Conservation (phyloP, 2,888 invertebrate genomes). For the Dascillus cervinus region DNA sequence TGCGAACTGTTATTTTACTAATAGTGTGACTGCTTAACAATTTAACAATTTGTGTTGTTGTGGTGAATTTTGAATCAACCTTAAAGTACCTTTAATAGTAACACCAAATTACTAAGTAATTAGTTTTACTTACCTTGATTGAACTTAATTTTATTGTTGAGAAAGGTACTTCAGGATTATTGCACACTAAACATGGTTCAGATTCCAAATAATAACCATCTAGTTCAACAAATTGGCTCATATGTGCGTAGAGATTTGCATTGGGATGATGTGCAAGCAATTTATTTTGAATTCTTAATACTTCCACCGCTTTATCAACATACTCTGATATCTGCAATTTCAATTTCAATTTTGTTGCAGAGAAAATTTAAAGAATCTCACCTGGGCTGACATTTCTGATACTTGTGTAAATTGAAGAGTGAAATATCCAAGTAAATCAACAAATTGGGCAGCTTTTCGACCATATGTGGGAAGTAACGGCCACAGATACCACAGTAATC, state of each 20-base stretch:
- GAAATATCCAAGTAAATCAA: constrained; percentile 92
- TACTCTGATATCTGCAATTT: constrained; percentile 63
- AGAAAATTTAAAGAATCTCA: constrained; percentile 23
- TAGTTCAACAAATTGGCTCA: constrained; percentile 90
- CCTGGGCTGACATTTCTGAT: constrained; percentile 58
- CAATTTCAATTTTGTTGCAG: too few relatives aligned
- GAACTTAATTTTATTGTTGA: constrained; percentile 85
- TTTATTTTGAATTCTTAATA: constrained; percentile 83
- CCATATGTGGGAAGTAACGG: constrained; percentile 84
- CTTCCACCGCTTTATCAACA: constrained; percentile 77
- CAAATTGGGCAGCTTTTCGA: constrained; percentile 91
- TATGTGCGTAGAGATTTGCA: constrained; percentile 83
- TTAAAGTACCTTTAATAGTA: constrained; percentile 25
- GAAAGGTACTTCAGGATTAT: constrained; percentile 93
- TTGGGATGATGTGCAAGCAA: constrained; percentile 87
- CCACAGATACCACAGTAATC: constrained; percentile 88
- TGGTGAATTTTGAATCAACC: constrained; percentile 95
- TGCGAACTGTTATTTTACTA: constrained; percentile 84
- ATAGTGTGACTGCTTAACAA: constrained; percentile 92
- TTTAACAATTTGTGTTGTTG: constrained; percentile 96
- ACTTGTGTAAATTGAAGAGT: constrained; percentile 79
- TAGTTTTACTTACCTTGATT: constrained; percentile 60
- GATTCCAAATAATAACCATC: constrained; percentile 96
- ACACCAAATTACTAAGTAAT: background rate
- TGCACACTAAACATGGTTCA: constrained; percentile 95